A percentile compares a stretch with the other conserved stretches of the same genome.
Evolutionary conservation across 2,113 vertebrate genomes (phyloP).

Genomic region (Bos taurus): ARS-UCD2.0 NC_037335.1:99105001-99105500

Average conservation of each 20-base stretch:
- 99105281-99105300: neutral
- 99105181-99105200: neutral
- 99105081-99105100: neutral
- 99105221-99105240: neutral
- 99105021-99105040: neutral
- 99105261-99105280: neutral
- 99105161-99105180: neutral
- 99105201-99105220: neutral
- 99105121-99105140: neutral
- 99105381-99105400: accelerated
- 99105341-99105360: neutral
- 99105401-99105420: neutral
- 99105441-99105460: neutral
- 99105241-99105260: neutral
- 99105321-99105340: neutral
- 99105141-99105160: neutral
- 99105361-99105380: neutral
- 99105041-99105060: neutral
- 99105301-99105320: neutral
- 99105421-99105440: neutral
- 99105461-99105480: neutral
- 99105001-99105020: neutral
- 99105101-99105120: accelerated
- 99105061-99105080: neutral
- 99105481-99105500: neutral